Conservation (phyloP, 2,113 vertebrate genomes). For the Istiophorus platypterus region DNA sequence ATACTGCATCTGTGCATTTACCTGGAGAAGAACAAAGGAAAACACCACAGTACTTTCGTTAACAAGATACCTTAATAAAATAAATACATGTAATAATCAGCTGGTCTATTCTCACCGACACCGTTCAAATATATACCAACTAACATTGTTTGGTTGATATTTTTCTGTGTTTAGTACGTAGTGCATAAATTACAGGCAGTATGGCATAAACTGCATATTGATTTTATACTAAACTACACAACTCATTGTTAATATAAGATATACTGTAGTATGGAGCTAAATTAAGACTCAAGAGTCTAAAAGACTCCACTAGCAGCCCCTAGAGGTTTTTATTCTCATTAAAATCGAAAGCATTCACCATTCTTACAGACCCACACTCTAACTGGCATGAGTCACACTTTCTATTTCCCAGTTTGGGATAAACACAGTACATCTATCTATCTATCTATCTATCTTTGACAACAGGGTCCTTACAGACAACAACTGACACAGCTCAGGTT, state of each 20-base stretch:
- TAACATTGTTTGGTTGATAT: not conserved
- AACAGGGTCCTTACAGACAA: conserved; percentile 79
- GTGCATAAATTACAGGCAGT: not conserved
- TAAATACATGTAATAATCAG: not conserved
- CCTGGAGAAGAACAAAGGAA: conserved; percentile 69
- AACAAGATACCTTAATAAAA: not conserved
- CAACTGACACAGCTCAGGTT: conserved; percentile 81
- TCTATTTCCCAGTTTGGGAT: not conserved
- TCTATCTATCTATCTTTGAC: not conserved
- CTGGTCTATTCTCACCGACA: not conserved
- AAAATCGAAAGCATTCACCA: not conserved
- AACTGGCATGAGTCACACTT: not conserved
- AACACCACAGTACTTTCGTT: not conserved
- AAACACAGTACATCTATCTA: too few relatives aligned
- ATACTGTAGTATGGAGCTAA: not conserved
- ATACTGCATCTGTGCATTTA: conserved; percentile 87
- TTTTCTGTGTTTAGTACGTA: not conserved
- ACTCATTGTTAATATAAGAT: not conserved
- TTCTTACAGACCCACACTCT: not conserved
- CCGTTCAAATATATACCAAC: not conserved
- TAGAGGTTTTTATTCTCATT: not conserved
- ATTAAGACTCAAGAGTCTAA: not conserved
- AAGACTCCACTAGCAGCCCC: not conserved
- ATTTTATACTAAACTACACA: not conserved
- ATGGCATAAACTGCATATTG: not conserved